Evolutionary conservation across 1,140 invertebrate species (phyloP), one percentile per base, ranked within the genome.

Genomic region (Gonioctena quinquepunctata): DNA sequence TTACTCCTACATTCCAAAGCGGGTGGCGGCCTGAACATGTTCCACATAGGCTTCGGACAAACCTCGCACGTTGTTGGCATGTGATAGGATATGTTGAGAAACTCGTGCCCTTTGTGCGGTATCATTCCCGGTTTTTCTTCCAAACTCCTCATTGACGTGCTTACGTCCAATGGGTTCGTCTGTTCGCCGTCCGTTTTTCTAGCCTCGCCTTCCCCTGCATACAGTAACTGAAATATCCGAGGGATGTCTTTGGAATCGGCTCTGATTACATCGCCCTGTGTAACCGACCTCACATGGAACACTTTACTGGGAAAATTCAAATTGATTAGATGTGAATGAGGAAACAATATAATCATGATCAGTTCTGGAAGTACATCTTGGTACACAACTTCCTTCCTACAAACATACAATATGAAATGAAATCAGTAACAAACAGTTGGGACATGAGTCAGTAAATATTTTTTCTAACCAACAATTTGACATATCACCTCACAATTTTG

Each of bases 241-340:
- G 97, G 97, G 85, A 99, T 97, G 89, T 99, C 96, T 91, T 97
- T 97, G 83, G 95, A 94, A 88, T 98, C 96, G 64, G 96, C 97
- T 83, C 97, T 90, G 82, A 98, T 97, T 71, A 99, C 96, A 89
- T 99, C 97, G 78, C 96, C 96, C 86, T 99, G 97, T 64, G 97
- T 99, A 60, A 99, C 97, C 69, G 96, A 94, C 76, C 97, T 90
- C 68, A 99, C 97, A 86, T 99, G 97, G 87, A 98, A 99, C 78
- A 99, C 92, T 91, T 99, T 99, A 84, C 96, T 96, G 86, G 5
- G 87, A 87, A 79, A 69, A n/a, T n/a, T n/a, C n/a, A n/a, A n/a
- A n/a, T n/a, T 6, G 13, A n/a, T n/a, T n/a, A n/a, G n/a, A n/a
- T n/a, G n/a, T n/a, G n/a, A n/a, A n/a, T n/a, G n/a, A n/a, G n/a